phyloP scores from a whole-genome alignment of 1,140 invertebrate genomes.

The Bombus soroeensis region DNA sequence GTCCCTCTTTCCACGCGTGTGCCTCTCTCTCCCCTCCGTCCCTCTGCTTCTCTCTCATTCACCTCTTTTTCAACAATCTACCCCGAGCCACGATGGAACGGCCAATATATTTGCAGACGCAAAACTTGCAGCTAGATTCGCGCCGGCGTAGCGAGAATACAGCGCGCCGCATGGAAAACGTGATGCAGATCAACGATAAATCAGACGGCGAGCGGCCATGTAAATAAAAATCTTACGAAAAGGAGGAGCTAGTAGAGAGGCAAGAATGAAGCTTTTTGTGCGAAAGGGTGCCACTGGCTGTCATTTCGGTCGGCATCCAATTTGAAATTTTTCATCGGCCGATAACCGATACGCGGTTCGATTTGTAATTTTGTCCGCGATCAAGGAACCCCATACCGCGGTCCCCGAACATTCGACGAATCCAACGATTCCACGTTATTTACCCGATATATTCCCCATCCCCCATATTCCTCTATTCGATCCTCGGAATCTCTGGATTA shows the following conservation, averaged over 20 bases:
- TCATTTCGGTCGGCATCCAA: constrained; percentile 9
- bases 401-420: neutral
- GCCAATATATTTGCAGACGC: constrained; percentile 57
- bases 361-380: constrained; percentile 22
- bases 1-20: neutral
- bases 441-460: neutral
- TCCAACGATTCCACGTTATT: constrained; percentile 24
- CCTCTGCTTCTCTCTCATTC: no score
- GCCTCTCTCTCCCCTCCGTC: neutral
- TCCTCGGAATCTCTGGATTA: constrained; percentile 13
- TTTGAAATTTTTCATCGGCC: constrained; percentile 47
- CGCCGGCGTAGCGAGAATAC: neutral
- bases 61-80: neutral
- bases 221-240: constrained; percentile 60
- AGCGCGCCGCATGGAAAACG: constrained; percentile 25
- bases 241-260: neutral
- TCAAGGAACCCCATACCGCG: neutral
- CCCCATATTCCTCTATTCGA: neutral
- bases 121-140: constrained; percentile 43
- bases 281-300: neutral
- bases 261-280: neutral
- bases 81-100: constrained; percentile 12
- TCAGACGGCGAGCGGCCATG: constrained; percentile 43
- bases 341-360: constrained; percentile 14
- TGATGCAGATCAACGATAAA: constrained; percentile 63